Conservation (phyloP, 2,888 invertebrate genomes). For the Leptarthrus brevirostris region DNA sequence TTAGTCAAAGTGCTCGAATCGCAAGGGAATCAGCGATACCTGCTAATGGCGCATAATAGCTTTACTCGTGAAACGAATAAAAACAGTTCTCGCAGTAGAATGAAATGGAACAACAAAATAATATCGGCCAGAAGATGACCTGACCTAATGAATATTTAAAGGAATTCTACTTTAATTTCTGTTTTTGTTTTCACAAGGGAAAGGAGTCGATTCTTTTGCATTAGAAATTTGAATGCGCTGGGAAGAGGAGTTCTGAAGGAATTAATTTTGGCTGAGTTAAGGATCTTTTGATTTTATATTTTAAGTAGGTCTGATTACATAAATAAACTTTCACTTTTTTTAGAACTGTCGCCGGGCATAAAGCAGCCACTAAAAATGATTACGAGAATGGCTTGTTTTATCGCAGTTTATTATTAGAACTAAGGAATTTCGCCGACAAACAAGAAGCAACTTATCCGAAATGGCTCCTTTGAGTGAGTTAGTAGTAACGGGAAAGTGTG, state of each 20-base stretch:
- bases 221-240: too few relatives aligned
- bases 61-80: slow-evolving; percentile 25
- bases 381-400: slow-evolving; percentile 7
- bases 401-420: slow-evolving; percentile 18
- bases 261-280: too few relatives aligned
- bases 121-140: neutral
- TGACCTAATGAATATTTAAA: neutral
- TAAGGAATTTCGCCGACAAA: slow-evolving; percentile 13
- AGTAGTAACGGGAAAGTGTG: slow-evolving; percentile 12
- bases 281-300: too few relatives aligned
- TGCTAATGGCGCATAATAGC: slow-evolving; percentile 45
- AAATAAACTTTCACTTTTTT: too few relatives aligned
- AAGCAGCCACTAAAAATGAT: slow-evolving; percentile 26
- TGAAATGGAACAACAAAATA: neutral
- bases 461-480: slow-evolving; percentile 19
- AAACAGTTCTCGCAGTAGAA: neutral
- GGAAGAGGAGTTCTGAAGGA: too few relatives aligned
- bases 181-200: too few relatives aligned
- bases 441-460: neutral
- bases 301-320: too few relatives aligned
- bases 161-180: too few relatives aligned
- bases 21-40: slow-evolving; percentile 43
- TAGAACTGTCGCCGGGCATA: slow-evolving; percentile 19
- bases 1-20: slow-evolving; percentile 53
- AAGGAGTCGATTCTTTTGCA: too few relatives aligned